Evolutionary conservation across 2,113 vertebrate genomes (phyloP).

Genomic region (Garra rufa): DNA sequence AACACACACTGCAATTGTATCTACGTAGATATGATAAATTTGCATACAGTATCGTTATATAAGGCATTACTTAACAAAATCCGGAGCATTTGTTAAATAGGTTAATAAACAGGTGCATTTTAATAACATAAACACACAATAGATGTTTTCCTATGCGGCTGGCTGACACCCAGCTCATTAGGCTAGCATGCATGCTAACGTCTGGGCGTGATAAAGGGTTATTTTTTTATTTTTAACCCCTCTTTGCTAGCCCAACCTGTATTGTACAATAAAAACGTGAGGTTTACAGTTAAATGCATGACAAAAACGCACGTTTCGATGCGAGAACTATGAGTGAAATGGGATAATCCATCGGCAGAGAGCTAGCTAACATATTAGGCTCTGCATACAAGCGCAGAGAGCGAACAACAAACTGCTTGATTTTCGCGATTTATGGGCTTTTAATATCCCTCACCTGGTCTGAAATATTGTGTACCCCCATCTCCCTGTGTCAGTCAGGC

Average conservation of each 20-base stretch:
- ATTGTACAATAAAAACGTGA: not conserved
- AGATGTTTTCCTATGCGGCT: not conserved
- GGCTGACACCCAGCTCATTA: slow-evolving; percentile 30
- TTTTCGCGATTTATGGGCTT: not conserved
- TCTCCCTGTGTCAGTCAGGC: slow-evolving; percentile 83
- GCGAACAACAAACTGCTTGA: not conserved
- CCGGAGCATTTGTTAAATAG: not conserved
- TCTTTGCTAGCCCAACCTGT: not conserved
- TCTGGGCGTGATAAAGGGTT: not conserved
- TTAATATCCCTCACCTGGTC: slow-evolving; percentile 82
- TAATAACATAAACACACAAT: slow-evolving; percentile 24
- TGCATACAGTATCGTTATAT: not conserved
- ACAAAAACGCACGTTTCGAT: not conserved
- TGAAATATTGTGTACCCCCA: slow-evolving; percentile 90
- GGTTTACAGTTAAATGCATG: not conserved
- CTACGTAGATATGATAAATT: not conserved
- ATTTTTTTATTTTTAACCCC: not conserved
- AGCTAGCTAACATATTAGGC: slow-evolving; percentile 23
- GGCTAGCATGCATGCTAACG: slow-evolving; percentile 37
- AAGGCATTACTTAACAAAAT: not conserved
- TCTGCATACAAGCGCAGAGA: slow-evolving; percentile 5
- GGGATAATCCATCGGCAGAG: not conserved
- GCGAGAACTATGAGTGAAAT: not conserved
- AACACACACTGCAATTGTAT: not conserved
- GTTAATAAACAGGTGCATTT: not conserved